A percentile compares a stretch with the other conserved stretches of the same genome.
Evolutionary conservation across 2,797 vertebrate species (phyloP).

Genomic region (Ptychadena robeensis): DNA sequence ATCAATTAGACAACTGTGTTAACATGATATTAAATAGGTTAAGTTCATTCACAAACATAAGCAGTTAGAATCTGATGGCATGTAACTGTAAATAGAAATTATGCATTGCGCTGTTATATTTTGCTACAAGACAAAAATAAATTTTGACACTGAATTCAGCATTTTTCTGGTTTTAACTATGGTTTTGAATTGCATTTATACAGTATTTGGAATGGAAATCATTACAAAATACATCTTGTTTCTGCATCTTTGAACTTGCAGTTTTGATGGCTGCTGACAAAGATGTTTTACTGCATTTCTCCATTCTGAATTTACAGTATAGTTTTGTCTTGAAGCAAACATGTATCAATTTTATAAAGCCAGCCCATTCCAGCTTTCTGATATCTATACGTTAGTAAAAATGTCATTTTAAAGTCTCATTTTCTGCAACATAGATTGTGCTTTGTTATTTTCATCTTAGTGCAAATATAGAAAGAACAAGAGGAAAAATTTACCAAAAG

Average conservation of each 20-base stretch:
- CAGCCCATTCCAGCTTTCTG: slow-evolving; percentile 4
- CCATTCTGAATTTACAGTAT: slow-evolving; percentile 25
- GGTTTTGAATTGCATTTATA: slow-evolving; percentile 39
- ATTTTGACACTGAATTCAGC: slow-evolving; percentile 32
- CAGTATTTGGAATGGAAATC: slow-evolving; percentile 33
- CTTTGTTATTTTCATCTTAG: background rate
- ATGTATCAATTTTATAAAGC: slow-evolving; percentile 54
- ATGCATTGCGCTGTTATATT: slow-evolving; percentile 49
- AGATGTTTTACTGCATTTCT: slow-evolving; percentile 52
- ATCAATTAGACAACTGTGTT: no score
- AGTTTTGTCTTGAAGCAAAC: slow-evolving; percentile 45
- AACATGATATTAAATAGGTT: no score
- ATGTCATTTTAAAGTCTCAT: slow-evolving; percentile 24
- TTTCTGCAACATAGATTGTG: background rate
- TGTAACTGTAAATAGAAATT: slow-evolving; percentile 42
- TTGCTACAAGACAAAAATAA: slow-evolving; percentile 40
- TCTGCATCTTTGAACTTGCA: slow-evolving; percentile 49
- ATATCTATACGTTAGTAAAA: slow-evolving; percentile 42
- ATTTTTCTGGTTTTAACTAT: slow-evolving; percentile 37
- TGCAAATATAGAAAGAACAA: background rate
- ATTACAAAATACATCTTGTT: slow-evolving; percentile 55
- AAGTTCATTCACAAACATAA: no score
- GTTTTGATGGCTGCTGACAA: slow-evolving; percentile 54
- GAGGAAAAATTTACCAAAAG: background rate
- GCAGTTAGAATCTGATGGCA: no score